phyloP scores from a whole-genome alignment of 2,888 invertebrate species.

The Tachystola acroxantha region DNA sequence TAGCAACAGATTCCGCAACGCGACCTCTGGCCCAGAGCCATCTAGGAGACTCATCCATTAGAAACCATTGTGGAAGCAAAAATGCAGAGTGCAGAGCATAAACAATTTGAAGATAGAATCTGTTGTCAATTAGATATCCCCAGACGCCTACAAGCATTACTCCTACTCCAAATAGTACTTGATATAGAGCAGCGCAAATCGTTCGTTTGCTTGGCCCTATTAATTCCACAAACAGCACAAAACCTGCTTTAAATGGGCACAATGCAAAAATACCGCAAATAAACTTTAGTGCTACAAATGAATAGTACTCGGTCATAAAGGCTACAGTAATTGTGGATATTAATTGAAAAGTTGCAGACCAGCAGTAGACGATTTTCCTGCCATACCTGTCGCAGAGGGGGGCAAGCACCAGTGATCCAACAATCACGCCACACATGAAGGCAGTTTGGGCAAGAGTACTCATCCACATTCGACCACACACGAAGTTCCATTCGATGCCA shows the following conservation, averaged over 20 bases:
- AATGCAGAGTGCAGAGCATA: slow-evolving; percentile 86
- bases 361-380: slow-evolving; percentile 87
- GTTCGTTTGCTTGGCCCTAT: slow-evolving; percentile 89
- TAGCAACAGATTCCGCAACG: slow-evolving; percentile 84
- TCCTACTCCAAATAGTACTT: slow-evolving; percentile 88
- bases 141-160: slow-evolving; percentile 90
- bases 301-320: slow-evolving; percentile 84
- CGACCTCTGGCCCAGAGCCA: slow-evolving; percentile 93
- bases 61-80: slow-evolving; percentile 87
- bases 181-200: slow-evolving; percentile 88
- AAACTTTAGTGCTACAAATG: slow-evolving; percentile 82
- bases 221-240: slow-evolving; percentile 88
- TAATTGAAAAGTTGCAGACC: slow-evolving; percentile 86
- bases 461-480: slow-evolving; percentile 89
- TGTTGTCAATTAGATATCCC: slow-evolving; percentile 87
- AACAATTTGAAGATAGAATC: slow-evolving; percentile 85
- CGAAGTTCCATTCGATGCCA: slow-evolving; percentile 90
- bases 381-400: slow-evolving; percentile 89
- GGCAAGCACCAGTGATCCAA: slow-evolving; percentile 87
- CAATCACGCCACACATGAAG: slow-evolving; percentile 91
- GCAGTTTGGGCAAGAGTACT: slow-evolving; percentile 87
- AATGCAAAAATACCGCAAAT: slow-evolving; percentile 91
- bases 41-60: slow-evolving; percentile 92
- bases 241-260: slow-evolving; percentile 85
- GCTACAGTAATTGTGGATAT: slow-evolving; percentile 85